Evolutionary conservation across 2,888 invertebrate species (phyloP), one percentile per base, ranked within the genome.

Genomic region (Euplagia quadripunctaria): DNA sequence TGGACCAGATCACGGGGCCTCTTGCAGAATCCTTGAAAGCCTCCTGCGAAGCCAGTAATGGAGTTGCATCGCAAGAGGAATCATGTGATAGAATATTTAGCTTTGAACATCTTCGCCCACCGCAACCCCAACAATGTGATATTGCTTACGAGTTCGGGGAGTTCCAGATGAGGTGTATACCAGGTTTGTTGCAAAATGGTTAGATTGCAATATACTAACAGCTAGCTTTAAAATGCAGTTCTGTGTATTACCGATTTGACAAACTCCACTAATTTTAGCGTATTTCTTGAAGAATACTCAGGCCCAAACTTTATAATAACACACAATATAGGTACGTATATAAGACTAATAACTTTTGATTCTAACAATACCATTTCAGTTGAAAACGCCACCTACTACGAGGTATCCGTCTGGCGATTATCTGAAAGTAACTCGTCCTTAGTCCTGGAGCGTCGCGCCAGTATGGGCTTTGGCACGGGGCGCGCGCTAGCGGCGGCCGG

Each of bases 361-460:
- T 14, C 17, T 42, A 46, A 66, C 20, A 49, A 14, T 14, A 17
- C 4, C 4, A 65, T 85, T 83, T 4, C 89, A 96, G 96, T 95
- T 68, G 95, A 95, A 81, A 95, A 96, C 79, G 96, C 96, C 42
- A 94, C 96, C 0, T 93, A 95, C 86, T 95, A 96, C 85, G 95
- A 95, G 81, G 92, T 95, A 0, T 93, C 94, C 3, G 92, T 96
- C 0, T 95, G 95, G 95, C 88, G 94, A 49, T 90, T 95, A 89
- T 94, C 96, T 0, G 91, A 91, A 0, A 92, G 92, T 7, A 96
- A 96, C 80, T 88, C 94, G 0, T 94, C 96, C 0, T 80, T 95
- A 51, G 84, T 94, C 2, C 88, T 95, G 0, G 93, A 94, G 64
- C 89, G 92, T 0, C 89, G 93, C 41, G 92, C 92, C 0, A 90